Evolutionary conservation across 2,888 invertebrate species (phyloP), one percentile per base, ranked within the genome.

Genomic region (Archips crataeganus): DNA sequence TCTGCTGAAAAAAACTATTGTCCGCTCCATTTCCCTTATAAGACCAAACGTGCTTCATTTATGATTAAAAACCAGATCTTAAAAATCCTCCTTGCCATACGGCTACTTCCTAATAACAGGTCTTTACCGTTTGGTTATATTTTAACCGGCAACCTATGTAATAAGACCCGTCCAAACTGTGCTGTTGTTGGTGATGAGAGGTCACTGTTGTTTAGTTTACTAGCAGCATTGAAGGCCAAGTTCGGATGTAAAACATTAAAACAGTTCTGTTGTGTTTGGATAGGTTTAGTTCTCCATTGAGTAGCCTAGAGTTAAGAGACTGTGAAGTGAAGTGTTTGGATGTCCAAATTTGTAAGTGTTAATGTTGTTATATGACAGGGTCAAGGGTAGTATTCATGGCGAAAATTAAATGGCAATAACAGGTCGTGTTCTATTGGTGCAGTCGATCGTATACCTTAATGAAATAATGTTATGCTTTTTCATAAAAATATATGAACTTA

Each of bases 311-410:
- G 57, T 32, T 32, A 10, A 57, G 60, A 34, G n/a, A 60, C 39
- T 49, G 63, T 3, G 64, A 49, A 59, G 72, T 68, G 65, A 61
- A 42, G 60, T 61, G 63, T 6, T 62, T 62, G 67, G 72, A 73
- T 73, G 32, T 32, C 54, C 49, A 10, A 8, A 62, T 67, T 63
- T 32, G 72, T 73, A 57, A 73, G 72, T 73, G 62, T 39, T 32
- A 47, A 8, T 49, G 2, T 10, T 3, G n/a, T 6, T 63, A 13
- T 23, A 63, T 47, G 5, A 63, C 8, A 54, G 15, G 54, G 57
- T 32, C 23, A 57, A 32, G 32, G 32, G 3, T 23, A 23, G 15
- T 15, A 13, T 51, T 45, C 51, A 51, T 15, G 13, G 51, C n/a
- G n/a, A 51, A n/a, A n/a, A n/a, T 49, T 49, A n/a, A n/a, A n/a